These are phyloP conservation scores for Ernsta delagoae DNA, from an alignment of 2,888 invertebrate species.

Conservation along the genomic window DNA sequence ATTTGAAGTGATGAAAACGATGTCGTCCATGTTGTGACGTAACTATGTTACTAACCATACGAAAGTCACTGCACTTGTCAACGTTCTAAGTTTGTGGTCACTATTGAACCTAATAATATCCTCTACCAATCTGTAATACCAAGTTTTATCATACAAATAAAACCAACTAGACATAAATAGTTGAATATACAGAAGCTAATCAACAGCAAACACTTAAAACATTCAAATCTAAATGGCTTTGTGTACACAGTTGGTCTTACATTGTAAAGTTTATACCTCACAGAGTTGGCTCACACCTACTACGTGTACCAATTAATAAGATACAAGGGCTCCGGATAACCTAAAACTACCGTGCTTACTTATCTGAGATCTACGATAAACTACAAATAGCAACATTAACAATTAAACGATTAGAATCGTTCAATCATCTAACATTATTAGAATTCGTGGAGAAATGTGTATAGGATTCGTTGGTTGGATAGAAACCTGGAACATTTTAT, in stretches of 20 bases:
- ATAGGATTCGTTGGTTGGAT: neutral
- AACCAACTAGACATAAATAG: neutral
- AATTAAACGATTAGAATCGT: slow-evolving; percentile 61
- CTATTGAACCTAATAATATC: neutral
- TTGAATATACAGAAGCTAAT: slow-evolving; percentile 11
- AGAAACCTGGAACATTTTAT: neutral
- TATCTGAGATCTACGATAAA: slow-evolving; percentile 31
- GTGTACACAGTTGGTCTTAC: slow-evolving; percentile 20
- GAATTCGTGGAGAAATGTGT: slow-evolving; percentile 18
- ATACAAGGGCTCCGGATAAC: slow-evolving; percentile 45
- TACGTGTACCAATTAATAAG: slow-evolving; percentile 63
- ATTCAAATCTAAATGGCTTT: slow-evolving; percentile 20
- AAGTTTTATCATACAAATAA: neutral
- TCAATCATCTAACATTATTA: slow-evolving; percentile 43
- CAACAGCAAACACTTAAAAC: slow-evolving; percentile 10
- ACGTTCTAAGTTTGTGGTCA: too few species aligned
- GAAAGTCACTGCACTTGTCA: too few species aligned
- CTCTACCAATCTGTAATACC: neutral
- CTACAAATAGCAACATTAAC: slow-evolving; percentile 50
- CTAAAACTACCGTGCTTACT: slow-evolving; percentile 37
- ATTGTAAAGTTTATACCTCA: slow-evolving; percentile 10
- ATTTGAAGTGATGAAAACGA: too few species aligned
- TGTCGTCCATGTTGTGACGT: too few species aligned
- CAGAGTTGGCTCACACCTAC: slow-evolving; percentile 55
- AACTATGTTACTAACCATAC: too few species aligned